phyloP scores from a whole-genome alignment of 1,140 invertebrate species.

The Drosophila ironensis region DNA sequence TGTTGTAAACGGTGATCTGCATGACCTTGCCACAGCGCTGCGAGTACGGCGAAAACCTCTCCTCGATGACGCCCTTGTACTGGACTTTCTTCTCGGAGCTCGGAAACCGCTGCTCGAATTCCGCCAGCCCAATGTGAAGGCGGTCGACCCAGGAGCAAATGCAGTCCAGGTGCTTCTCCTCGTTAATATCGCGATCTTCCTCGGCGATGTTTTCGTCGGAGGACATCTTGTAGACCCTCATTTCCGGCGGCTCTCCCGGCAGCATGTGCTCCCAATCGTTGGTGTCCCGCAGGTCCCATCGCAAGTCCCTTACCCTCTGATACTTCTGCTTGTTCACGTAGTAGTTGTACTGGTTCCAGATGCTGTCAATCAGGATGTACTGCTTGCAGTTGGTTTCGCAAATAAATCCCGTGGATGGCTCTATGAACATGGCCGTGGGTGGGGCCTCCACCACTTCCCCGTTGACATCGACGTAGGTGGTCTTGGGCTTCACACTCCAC shows the following conservation, averaged over 20 bases:
- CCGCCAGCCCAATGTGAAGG: conserved; percentile 86
- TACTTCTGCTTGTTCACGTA: conserved; percentile 86
- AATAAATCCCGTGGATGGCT: conserved; percentile 88
- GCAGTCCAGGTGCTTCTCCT: conserved; percentile 90
- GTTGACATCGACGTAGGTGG: conserved; percentile 54
- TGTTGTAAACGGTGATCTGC: conserved; percentile 87
- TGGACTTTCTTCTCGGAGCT: conserved; percentile 87
- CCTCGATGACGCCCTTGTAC: conserved; percentile 89
- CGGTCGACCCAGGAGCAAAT: conserved; percentile 89
- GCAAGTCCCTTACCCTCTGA: conserved; percentile 83
- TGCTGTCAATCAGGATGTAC: conserved; percentile 90
- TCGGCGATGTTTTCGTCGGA: conserved; percentile 80
- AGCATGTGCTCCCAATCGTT: conserved; percentile 88
- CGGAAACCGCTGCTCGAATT: conserved; percentile 89
- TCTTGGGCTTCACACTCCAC: conserved; percentile 70
- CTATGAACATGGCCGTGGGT: conserved; percentile 88
- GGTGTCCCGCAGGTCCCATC: conserved; percentile 85
- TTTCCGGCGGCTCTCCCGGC: conserved; percentile 85
- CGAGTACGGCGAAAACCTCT: conserved; percentile 90
- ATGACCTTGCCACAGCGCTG: conserved; percentile 86
- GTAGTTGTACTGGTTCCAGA: conserved; percentile 95
- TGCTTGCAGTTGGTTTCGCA: conserved; percentile 84
- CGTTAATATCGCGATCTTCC: conserved; percentile 71
- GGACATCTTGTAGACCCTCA: conserved; percentile 72
- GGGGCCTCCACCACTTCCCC: conserved; percentile 61